Base-by-base conservation (phyloP, 2,113 vertebrate genomes). In the Ceyx margarethae region DNA sequence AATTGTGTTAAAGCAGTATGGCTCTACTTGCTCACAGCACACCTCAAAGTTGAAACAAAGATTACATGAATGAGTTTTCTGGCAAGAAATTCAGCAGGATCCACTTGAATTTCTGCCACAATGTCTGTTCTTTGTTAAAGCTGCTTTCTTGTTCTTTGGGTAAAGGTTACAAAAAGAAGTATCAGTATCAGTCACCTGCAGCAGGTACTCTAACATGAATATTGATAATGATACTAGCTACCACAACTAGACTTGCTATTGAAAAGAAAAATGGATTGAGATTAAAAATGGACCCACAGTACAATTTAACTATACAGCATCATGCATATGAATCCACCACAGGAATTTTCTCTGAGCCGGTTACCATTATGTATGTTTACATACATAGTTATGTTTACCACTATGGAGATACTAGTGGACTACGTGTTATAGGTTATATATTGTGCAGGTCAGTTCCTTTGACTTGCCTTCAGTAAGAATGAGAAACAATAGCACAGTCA, bases 1-100 rank as follows among this genome's bases (percentile, higher is more conserved):
- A 56, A 23, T 4, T 18, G 22, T 1, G 1, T 46, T 45, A 31
- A 12, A 62, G 21, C 37, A 7, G 14, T 25, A 26, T 31, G 0
- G 1, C 60, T 81, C 69, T 45, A 21, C 35, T 37, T 42, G 65
- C 48, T 51, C 60, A 25, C 12, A 15, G 48, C 62, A 66, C 1
- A 2, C 51, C 51, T 80, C 3, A 1, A 15, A 28, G 33, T 15
- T 43, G 62, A 15, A 50, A 50, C 53, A 46, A 37, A 48, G 57
- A 28, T 0, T 6, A 51, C 71, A 50, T 2, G 0, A 60, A 19
- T 25, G 29, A 81, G 21, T 62, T 61, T 77, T 71, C 48, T 81
- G 82, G 15, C 35, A 72, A 15, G 21, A 81, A 72, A 81, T 94
- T 65, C 42, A 45, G 57, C 40, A 43, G 48, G 29, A 85, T 9